These are phyloP conservation scores for Leucopsar rothschildi DNA, from an alignment of 2,113 vertebrate genomes.

Conservation along the genomic window DNA sequence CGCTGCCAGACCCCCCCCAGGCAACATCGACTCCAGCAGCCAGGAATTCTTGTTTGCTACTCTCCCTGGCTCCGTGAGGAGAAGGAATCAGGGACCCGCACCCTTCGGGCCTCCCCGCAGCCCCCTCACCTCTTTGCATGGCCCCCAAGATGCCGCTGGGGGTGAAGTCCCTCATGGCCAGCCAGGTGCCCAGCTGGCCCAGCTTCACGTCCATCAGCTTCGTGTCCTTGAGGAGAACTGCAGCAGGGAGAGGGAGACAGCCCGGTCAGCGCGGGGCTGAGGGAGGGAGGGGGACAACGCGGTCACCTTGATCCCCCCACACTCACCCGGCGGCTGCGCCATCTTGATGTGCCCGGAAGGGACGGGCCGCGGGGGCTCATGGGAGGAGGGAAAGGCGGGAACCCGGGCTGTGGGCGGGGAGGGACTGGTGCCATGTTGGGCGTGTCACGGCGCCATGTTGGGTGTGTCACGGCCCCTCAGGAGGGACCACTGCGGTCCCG, in stretches of 20 bases:
- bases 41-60: fast-evolving
- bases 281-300: not conserved
- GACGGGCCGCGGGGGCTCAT: not conserved
- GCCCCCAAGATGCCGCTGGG: constrained; percentile 76
- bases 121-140: constrained; percentile 77
- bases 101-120: not conserved
- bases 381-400: not conserved
- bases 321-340: constrained; percentile 54
- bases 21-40: fast-evolving
- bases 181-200: constrained; percentile 83
- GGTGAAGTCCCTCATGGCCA: constrained; percentile 82
- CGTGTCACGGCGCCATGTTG: not conserved
- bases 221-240: constrained; percentile 83
- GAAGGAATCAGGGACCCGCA: too few species aligned
- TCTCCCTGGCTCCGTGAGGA: not conserved
- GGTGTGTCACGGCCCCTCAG: not conserved
- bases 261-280: not conserved
- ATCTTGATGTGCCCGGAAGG: not conserved
- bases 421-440: not conserved
- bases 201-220: constrained; percentile 90
- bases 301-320: not conserved
- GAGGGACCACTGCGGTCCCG: fast-evolving
- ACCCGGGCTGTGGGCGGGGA: fast-evolving
- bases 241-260: not conserved
- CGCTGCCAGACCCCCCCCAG: fast-evolving